Conservation (phyloP, 2,888 invertebrate species). For the Papilio demoleus region DNA sequence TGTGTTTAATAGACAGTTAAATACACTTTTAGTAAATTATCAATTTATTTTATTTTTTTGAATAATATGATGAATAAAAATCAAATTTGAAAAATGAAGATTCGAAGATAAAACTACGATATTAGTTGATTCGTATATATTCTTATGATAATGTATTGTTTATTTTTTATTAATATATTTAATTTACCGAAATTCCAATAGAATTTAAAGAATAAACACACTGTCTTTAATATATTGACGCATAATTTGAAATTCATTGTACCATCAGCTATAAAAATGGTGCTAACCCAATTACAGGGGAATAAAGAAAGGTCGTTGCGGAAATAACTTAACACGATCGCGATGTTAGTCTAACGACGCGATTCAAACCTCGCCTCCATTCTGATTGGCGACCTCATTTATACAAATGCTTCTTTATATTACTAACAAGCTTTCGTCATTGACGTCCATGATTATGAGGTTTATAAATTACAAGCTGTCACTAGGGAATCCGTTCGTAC, state of each 20-base stretch:
- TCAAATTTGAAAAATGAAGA: no score
- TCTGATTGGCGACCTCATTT: conserved; percentile 48
- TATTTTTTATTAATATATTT: not conserved
- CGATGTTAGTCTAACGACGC: conserved; percentile 44
- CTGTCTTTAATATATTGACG: conserved; percentile 7
- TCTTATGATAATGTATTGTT: no score
- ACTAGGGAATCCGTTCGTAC: no score
- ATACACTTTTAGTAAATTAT: no score
- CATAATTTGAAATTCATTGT: conserved; percentile 16
- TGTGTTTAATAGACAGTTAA: no score
- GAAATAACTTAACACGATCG: conserved; percentile 39
- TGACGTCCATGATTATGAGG: conserved; percentile 15
- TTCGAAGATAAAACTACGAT: no score
- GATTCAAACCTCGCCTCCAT: conserved; percentile 38
- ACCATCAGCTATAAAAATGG: conserved; percentile 26
- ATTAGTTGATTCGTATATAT: no score
- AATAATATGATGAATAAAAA: no score
- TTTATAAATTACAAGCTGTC: conserved; percentile 21
- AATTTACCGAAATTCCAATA: not conserved
- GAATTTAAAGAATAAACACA: not conserved
- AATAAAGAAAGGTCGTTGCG: conserved; percentile 36
- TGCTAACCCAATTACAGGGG: conserved; percentile 32
- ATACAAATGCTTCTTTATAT: conserved; percentile 39
- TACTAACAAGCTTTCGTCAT: conserved; percentile 28
- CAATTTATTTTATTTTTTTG: no score